These are phyloP conservation scores for Nycticryphes semicollaris DNA, from an alignment of 2,113 vertebrate genomes.

Conservation along the genomic window DNA sequence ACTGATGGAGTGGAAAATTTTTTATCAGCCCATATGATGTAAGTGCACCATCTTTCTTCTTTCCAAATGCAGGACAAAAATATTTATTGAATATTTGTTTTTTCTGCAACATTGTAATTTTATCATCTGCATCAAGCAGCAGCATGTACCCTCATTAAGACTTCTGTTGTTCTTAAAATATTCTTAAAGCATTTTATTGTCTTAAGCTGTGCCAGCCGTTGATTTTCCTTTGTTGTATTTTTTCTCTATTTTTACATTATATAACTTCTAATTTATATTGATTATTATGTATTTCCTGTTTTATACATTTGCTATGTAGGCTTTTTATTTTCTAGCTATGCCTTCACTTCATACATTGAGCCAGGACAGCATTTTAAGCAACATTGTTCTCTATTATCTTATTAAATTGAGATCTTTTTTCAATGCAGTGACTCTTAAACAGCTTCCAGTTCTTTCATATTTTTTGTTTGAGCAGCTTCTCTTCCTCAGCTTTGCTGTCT, in stretches of 20 bases:
- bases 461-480: neutral
- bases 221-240: neutral
- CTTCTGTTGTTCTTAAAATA: neutral
- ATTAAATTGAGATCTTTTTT: neutral
- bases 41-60: conserved; percentile 7
- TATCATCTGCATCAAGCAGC: neutral
- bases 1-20: conserved; percentile 19
- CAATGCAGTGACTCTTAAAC: neutral
- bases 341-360: neutral
- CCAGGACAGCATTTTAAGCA: neutral
- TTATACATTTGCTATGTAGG: neutral
- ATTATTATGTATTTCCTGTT: neutral
- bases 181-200: neutral
- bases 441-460: neutral
- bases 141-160: neutral
- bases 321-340: conserved; percentile 28
- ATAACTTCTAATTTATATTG: conserved; percentile 5
- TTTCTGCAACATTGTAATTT: conserved; percentile 9
- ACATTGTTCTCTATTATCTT: neutral
- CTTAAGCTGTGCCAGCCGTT: neutral
- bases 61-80: conserved; percentile 21
- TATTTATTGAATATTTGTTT: conserved; percentile 11
- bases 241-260: conserved; percentile 1
- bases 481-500: neutral
- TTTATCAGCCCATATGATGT: neutral